Conservation (phyloP, 2,888 invertebrate species). For the Stenoptilia bipunctidactyla region DNA sequence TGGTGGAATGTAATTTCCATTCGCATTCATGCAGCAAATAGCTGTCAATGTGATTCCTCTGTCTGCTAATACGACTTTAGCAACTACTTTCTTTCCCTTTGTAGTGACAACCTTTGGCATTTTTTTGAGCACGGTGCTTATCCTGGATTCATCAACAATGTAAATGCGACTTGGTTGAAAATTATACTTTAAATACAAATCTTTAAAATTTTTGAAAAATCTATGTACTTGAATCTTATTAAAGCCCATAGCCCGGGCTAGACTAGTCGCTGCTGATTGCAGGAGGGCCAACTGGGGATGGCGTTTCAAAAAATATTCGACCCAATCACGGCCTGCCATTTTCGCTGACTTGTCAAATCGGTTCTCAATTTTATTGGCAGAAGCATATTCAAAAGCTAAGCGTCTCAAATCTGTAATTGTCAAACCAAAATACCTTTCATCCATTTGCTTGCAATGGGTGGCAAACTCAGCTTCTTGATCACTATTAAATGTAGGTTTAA, state of each 20-base stretch:
- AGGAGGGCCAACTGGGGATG: slow-evolving; percentile 5
- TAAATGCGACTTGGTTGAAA: slow-evolving; percentile 5
- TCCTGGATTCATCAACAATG: slow-evolving; percentile 7
- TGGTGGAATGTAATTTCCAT: slow-evolving; percentile 25
- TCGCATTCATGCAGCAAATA: slow-evolving; percentile 14
- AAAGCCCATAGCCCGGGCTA: slow-evolving; percentile 9
- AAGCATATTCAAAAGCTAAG: slow-evolving; percentile 7
- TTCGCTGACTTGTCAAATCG: slow-evolving; percentile 5
- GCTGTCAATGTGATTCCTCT: slow-evolving; percentile 3
- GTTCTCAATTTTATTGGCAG: slow-evolving; percentile 5
- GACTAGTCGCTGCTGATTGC: slow-evolving; percentile 5
- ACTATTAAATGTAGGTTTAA: slow-evolving; percentile 1
- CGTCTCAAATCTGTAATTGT: slow-evolving; percentile 6
- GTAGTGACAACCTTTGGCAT: slow-evolving; percentile 6
- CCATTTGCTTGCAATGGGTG: background rate
- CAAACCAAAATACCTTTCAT: slow-evolving; percentile 3
- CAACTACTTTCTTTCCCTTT: slow-evolving; percentile 7
- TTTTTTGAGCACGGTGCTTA: slow-evolving; percentile 8
- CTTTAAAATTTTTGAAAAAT: slow-evolving; percentile 1
- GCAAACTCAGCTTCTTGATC: slow-evolving; percentile 1
- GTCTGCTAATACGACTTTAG: slow-evolving; percentile 2
- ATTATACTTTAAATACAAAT: background rate
- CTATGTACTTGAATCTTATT: slow-evolving; percentile 2
- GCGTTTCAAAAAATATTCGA: slow-evolving; percentile 6
- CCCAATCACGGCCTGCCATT: slow-evolving; percentile 8